phyloP scores from a whole-genome alignment of 2,888 invertebrate species.

The Cosmia pyralina region DNA sequence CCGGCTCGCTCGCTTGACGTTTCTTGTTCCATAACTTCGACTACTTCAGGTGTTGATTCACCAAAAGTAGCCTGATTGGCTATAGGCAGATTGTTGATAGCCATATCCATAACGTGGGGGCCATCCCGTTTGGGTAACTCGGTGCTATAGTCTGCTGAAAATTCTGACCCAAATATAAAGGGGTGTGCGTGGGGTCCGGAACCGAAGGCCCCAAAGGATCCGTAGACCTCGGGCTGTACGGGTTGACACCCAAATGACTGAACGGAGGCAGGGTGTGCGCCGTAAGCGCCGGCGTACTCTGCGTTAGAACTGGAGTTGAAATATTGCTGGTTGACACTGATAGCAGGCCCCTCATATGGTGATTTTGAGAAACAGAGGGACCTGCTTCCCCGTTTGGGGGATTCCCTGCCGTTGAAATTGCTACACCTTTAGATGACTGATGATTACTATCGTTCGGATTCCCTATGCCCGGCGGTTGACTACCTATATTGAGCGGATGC shows the following conservation, averaged over 20 bases:
- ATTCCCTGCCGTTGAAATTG: constrained; percentile 92
- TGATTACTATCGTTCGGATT: constrained; percentile 84
- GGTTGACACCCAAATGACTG: constrained; percentile 91
- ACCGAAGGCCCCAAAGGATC: constrained; percentile 91
- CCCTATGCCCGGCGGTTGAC: constrained; percentile 88
- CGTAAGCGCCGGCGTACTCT: constrained; percentile 89
- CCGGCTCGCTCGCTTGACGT: constrained; percentile 82
- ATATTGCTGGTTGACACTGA: constrained; percentile 93
- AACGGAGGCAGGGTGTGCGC: constrained; percentile 90
- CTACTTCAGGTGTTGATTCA: constrained; percentile 90
- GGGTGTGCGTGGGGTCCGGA: constrained; percentile 91
- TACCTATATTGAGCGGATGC: constrained; percentile 90
- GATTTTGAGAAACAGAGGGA: constrained; percentile 96
- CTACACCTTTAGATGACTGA: constrained; percentile 81
- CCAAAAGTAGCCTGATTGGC: constrained; percentile 96
- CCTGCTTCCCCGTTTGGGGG: constrained; percentile 99
- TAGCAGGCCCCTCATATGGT: constrained; percentile 97
- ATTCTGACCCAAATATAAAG: constrained; percentile 91
- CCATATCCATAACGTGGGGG: constrained; percentile 95
- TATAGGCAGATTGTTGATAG: constrained; percentile 92
- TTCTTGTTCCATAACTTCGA: constrained; percentile 87
- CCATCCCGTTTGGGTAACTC: constrained; percentile 96
- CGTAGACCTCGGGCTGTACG: constrained; percentile 90
- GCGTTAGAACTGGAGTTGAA: constrained; percentile 90
- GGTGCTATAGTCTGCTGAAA: constrained; percentile 91